Percentiles rank a stretch among this genome's conserved stretches.
These are phyloP conservation scores for Melanargia galathea DNA, from an alignment of 2,888 invertebrate species.

Conservation along the genomic window DNA sequence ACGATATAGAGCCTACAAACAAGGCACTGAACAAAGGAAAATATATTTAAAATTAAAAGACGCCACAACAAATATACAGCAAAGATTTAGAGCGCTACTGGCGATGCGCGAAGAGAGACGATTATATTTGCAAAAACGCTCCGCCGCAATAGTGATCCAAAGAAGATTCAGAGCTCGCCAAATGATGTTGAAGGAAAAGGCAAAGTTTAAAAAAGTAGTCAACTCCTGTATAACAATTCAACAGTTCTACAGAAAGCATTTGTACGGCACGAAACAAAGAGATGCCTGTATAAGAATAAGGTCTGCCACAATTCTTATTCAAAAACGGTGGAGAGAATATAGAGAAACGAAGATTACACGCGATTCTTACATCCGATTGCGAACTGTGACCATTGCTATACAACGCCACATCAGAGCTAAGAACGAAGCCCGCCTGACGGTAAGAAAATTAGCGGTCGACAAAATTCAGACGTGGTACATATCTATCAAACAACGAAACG, in stretches of 20 bases:
- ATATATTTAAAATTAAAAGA: slow-evolving; percentile 56
- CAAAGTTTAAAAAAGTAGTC: slow-evolving; percentile 57
- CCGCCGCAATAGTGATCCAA: slow-evolving; percentile 53
- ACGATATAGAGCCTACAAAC: slow-evolving; percentile 56
- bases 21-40: slow-evolving; percentile 52
- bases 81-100: slow-evolving; percentile 58
- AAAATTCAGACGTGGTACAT: slow-evolving; percentile 70
- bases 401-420: slow-evolving; percentile 65
- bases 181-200: slow-evolving; percentile 58
- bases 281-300: slow-evolving; percentile 53
- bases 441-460: slow-evolving; percentile 48
- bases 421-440: slow-evolving; percentile 45
- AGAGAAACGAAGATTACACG: slow-evolving; percentile 50
- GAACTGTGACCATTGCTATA: slow-evolving; percentile 52
- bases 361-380: slow-evolving; percentile 53
- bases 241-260: slow-evolving; percentile 55
- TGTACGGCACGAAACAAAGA: slow-evolving; percentile 52
- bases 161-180: slow-evolving; percentile 64
- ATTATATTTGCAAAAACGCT: slow-evolving; percentile 49
- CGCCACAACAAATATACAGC: slow-evolving; percentile 55
- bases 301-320: slow-evolving; percentile 62
- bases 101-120: slow-evolving; percentile 54
- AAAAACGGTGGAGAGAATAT: slow-evolving; percentile 61
- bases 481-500: slow-evolving; percentile 51
- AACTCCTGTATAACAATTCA: slow-evolving; percentile 70